Conservation (phyloP, 2,888 invertebrate genomes). For the Pristionchus japonicus region DNA sequence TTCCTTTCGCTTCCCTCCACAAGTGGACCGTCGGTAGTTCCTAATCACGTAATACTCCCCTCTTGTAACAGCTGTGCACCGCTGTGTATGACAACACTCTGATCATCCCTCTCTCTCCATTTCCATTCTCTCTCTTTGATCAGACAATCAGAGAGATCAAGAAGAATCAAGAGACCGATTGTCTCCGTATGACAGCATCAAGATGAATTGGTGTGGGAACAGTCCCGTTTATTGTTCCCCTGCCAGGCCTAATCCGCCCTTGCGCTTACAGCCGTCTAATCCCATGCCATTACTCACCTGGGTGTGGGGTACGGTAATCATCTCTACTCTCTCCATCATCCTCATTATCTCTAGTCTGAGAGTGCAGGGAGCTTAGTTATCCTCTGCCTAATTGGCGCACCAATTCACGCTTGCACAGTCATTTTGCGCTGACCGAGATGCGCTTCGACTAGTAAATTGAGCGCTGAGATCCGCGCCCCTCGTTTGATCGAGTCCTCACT, state of each 20-base stretch:
- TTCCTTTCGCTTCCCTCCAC: no score
- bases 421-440: neutral
- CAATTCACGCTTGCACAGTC: neutral
- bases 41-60: no score
- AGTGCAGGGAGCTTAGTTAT: neutral
- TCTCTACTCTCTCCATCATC: neutral
- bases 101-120: no score
- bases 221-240: neutral
- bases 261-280: no score
- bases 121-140: no score
- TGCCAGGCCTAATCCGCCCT: neutral
- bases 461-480: neutral
- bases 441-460: neutral
- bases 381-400: neutral
- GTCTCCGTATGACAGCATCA: neutral
- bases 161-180: neutral
- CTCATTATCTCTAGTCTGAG: neutral
- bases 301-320: neutral
- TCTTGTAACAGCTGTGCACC: no score
- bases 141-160: no score
- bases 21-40: no score
- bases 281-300: constrained; percentile 24
- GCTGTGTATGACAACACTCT: no score
- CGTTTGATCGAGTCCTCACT: neutral
- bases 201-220: constrained; percentile 27